Base-by-base conservation (phyloP, 2,888 invertebrate genomes). In the Trissolcus brochymenae region DNA sequence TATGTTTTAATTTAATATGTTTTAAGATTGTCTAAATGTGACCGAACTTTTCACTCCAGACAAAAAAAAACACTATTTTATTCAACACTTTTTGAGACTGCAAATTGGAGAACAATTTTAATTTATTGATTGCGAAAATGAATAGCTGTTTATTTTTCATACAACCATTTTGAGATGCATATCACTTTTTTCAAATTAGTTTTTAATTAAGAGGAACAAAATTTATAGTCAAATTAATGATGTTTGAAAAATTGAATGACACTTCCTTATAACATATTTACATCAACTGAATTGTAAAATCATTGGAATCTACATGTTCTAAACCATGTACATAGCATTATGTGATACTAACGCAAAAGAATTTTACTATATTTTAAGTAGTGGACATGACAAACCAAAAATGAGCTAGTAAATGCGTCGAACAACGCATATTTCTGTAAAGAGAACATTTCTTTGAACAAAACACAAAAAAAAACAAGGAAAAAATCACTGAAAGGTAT, bases 311-410 rank as follows among this genome's bases (percentile, higher is more conserved):
- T 35, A 35, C 35, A 35, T 35, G 35, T 35, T 35, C 35, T 35
- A 35, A 35, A 11, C 35, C 1, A 11, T 35, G 71, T 71, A 74
- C 54, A 74, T 66, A 74, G 70, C 74, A 71, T 66, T 78, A 67
- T 78, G 75, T 78, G 74, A 78, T 78, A 78, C 75, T 71, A 68
- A 64, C 57, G 49, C 16, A 66, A 65, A 67, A 67, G 54, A 71
- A 64, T 71, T 71, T 71, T 76, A 76, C 62, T 70, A 71, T 76
- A 35, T 70, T 75, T 76, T 71, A 76, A 76, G 64, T 65, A 71
- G 53, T 62, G 21, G 40, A 71, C 54, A 65, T 61, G 71, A 71
- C 76, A 67, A 70, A 71, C 76, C 71, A 76, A 76, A 76, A 66
- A 76, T 62, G 66, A 71, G 57, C 76, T 76, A 70, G 70, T 76